Evolutionary conservation across 2,113 vertebrate species (phyloP).

Genomic region (Arenaria interpres): DNA sequence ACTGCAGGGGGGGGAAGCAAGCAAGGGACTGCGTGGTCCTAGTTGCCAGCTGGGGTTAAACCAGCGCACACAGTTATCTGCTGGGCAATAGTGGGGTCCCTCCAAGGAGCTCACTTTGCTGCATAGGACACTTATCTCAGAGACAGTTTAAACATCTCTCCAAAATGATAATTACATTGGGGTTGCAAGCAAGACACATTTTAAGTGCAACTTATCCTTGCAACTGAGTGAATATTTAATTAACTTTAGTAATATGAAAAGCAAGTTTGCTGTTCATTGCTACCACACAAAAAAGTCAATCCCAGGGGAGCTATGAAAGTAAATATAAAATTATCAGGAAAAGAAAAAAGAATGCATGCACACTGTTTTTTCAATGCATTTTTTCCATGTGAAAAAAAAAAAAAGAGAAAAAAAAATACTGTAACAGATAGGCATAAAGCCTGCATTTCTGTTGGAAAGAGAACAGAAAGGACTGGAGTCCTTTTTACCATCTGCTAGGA

Average conservation of each 20-base stretch:
- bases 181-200: background rate
- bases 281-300: accelerated
- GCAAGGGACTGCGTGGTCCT: background rate
- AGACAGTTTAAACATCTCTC: background rate
- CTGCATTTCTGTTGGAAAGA: background rate
- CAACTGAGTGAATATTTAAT: background rate
- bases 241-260: background rate
- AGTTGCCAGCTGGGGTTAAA: background rate
- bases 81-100: accelerated
- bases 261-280: background rate
- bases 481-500: background rate
- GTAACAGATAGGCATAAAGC: background rate
- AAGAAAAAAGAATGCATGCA: background rate
- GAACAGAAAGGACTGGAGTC: background rate
- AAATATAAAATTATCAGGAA: background rate
- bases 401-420: background rate
- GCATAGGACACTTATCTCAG: background rate
- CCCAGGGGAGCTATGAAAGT: background rate
- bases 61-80: background rate
- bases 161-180: background rate
- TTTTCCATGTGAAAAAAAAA: background rate
- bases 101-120: background rate
- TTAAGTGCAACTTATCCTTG: background rate
- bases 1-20: background rate
- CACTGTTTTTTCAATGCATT: background rate